Evolutionary conservation across 2,888 invertebrate species (phyloP), one percentile per base, ranked within the genome.

Genomic region (Nomada fabriciana): DNA sequence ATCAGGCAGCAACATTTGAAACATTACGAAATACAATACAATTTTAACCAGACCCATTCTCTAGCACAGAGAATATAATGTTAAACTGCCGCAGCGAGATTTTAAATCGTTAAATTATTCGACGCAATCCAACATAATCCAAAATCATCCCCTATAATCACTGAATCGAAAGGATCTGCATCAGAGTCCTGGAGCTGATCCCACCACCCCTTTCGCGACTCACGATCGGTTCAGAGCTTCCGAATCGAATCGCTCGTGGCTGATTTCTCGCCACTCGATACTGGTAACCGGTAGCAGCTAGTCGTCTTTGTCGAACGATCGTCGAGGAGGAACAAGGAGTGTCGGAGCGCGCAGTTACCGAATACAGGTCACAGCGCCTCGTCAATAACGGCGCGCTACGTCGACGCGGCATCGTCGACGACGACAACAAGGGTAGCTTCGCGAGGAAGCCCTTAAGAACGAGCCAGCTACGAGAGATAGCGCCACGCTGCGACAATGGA

Each of bases 311-410:
- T 63, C 72, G 79, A 47, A 25, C 55, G 36, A 29, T n/a, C 57
- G 55, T 20, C 67, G 43, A 20, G 61, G 68, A 53, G 65, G 42
- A 47, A 72, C 61, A 61, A 75, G 65, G 74, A 76, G 83, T 79
- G 67, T 73, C 69, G 50, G 85, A 79, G 86, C 85, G 84, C 87
- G 88, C 89, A 89, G 91, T 91, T 90, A 91, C 89, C 90, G 85
- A 91, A 91, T 91, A 90, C 89, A 86, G 91, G 91, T 91, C 91
- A 91, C 89, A 90, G 89, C 89, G 89, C 88, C 91, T 91, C 90
- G 91, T 91, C 91, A 89, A 91, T 91, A 91, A 91, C 85, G 89
- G 86, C 90, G 88, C 77, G 74, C 76, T 70, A 84, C 88, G 83
- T 84, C 86, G 84, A 84, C 84, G 84, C 85, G 81, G 70, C 85